A percentile compares a stretch with the other conserved stretches of the same genome.
Evolutionary conservation across 92 coral and sea anemone genomes (phyloP).

Genomic region (Porites divaricata): DNA sequence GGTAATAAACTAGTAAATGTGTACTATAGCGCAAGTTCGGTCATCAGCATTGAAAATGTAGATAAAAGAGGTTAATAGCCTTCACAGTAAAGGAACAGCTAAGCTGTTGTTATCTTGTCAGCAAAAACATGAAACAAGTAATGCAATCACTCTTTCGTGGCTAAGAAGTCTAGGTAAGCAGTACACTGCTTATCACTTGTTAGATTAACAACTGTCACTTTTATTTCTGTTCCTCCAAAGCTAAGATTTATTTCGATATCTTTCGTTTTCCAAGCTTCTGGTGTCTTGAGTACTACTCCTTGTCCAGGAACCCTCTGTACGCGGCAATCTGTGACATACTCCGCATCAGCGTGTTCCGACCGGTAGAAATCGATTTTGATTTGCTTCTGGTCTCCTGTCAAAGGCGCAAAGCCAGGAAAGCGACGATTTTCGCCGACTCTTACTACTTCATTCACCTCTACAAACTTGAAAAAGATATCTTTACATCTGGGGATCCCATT

Average conservation of each 20-base stretch:
- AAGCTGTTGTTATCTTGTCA: too few species aligned
- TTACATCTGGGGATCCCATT: slow-evolving; percentile 61
- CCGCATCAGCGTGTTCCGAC: slow-evolving; percentile 38
- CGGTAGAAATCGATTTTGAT: slow-evolving; percentile 63
- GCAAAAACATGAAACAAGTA: too few species aligned
- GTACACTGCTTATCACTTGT: slow-evolving; percentile 9
- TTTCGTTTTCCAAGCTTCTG: slow-evolving; percentile 61
- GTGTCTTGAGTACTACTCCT: slow-evolving; percentile 55
- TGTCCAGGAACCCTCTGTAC: slow-evolving; percentile 59
- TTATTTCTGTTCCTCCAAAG: slow-evolving; percentile 72
- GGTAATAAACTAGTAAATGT: too few species aligned
- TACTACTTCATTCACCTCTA: slow-evolving; percentile 62
- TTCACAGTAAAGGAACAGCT: too few species aligned
- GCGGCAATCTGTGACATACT: slow-evolving; percentile 62
- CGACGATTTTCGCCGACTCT: slow-evolving; percentile 58
- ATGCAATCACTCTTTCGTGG: too few species aligned
- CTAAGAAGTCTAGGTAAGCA: slow-evolving; percentile 9
- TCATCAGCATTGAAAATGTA: too few species aligned
- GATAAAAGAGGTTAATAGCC: too few species aligned
- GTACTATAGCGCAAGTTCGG: too few species aligned
- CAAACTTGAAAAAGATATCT: slow-evolving; percentile 68
- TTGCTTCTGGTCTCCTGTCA: slow-evolving; percentile 48
- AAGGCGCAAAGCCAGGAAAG: slow-evolving; percentile 40
- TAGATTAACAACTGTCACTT: slow-evolving; percentile 53
- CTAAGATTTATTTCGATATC: slow-evolving; percentile 57